phyloP scores from a whole-genome alignment of 2,113 vertebrate genomes.

The Gymnorhina tibicen region DNA sequence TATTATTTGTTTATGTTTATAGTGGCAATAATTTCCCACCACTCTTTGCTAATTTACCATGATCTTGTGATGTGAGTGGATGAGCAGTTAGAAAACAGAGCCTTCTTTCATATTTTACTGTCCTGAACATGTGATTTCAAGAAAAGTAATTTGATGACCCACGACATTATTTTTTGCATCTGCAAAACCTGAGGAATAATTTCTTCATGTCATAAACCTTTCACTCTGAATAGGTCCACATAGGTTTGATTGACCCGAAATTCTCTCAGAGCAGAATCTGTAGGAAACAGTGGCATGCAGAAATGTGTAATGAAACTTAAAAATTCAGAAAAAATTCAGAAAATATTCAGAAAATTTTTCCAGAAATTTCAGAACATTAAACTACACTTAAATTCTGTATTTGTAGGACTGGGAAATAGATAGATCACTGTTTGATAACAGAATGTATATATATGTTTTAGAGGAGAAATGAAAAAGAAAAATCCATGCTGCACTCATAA shows the following conservation, averaged over 20 bases:
- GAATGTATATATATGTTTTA: not conserved
- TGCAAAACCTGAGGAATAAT: not conserved
- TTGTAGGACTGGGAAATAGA: not conserved
- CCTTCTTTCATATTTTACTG: not conserved
- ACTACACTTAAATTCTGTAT: not conserved
- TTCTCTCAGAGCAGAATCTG: not conserved
- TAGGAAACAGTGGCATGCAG: not conserved
- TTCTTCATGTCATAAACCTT: not conserved
- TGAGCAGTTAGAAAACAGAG: not conserved
- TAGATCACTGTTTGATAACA: not conserved
- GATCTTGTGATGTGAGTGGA: not conserved
- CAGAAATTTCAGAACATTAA: not conserved
- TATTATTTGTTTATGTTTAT: not conserved
- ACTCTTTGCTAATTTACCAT: not conserved
- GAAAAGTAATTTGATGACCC: not conserved
- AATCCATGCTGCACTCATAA: not conserved
- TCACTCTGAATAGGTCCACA: not conserved
- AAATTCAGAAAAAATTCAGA: not conserved
- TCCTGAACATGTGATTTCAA: not conserved
- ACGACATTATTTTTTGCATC: not conserved
- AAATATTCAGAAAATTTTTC: too few species aligned
- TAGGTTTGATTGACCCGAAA: not conserved
- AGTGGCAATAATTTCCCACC: not conserved
- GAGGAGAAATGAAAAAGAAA: not conserved
- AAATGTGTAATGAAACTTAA: not conserved